Evolutionary conservation across 2,113 vertebrate genomes (phyloP).

Genomic region (Conger conger): DNA sequence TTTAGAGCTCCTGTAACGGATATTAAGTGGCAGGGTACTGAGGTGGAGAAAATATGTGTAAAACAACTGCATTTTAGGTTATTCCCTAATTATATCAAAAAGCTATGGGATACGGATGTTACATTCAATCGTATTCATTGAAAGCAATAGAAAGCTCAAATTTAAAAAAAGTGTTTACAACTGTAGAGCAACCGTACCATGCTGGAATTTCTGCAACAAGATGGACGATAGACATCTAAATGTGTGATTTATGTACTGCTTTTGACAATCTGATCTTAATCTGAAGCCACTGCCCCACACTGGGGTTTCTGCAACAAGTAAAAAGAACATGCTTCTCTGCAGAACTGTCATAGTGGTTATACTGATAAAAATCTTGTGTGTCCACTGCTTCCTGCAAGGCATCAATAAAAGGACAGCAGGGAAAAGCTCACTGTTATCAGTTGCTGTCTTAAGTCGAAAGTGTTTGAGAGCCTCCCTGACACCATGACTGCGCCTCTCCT

Average conservation of each 20-base stretch:
- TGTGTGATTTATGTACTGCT: background rate
- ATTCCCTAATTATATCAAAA: too few species aligned
- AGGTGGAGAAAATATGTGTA: too few species aligned
- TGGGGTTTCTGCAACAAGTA: background rate
- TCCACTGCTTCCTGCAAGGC: constrained; percentile 2
- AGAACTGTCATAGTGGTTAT: background rate
- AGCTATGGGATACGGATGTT: too few species aligned
- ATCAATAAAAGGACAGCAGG: background rate
- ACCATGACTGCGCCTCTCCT: background rate
- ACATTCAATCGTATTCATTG: too few species aligned
- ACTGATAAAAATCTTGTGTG: background rate
- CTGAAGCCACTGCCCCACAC: background rate
- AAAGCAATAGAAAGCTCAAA: too few species aligned
- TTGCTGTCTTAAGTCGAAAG: background rate
- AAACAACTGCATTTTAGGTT: too few species aligned
- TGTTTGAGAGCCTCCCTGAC: background rate
- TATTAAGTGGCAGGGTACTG: too few species aligned
- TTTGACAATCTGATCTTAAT: background rate
- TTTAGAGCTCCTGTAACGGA: too few species aligned
- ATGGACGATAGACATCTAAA: background rate
- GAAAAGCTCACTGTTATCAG: background rate
- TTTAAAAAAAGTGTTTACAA: too few species aligned
- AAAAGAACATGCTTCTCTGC: background rate
- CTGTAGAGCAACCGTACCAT: too few species aligned
- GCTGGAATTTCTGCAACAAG: too few species aligned